Percentiles rank a stretch among this genome's conserved stretches.
Evolutionary conservation across 1,140 invertebrate species (phyloP).

Genomic region (Phymorhynchus buccinoides): DNA sequence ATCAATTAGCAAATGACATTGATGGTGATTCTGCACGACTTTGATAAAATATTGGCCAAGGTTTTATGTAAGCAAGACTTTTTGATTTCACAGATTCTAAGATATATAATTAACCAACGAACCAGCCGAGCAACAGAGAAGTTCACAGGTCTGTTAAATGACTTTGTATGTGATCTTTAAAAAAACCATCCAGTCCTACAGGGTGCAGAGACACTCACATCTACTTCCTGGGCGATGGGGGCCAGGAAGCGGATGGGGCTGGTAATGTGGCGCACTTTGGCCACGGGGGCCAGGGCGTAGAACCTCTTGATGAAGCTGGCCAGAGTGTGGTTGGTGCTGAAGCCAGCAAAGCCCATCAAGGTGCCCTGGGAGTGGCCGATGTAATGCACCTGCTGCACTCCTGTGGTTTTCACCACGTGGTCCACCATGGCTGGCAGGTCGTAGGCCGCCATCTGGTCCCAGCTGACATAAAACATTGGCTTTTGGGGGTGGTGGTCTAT

Average conservation of each 20-base stretch:
- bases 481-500: too few species aligned
- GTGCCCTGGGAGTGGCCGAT: slow-evolving; percentile 83
- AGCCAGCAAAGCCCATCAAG: slow-evolving; percentile 72
- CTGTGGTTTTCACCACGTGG: slow-evolving; percentile 77
- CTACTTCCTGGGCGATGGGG: slow-evolving; percentile 68
- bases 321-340: slow-evolving; percentile 62
- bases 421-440: slow-evolving; percentile 83
- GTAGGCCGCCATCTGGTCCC: slow-evolving; percentile 84
- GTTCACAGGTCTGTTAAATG: too few species aligned
- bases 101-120: too few species aligned
- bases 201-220: slow-evolving; percentile 59
- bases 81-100: too few species aligned
- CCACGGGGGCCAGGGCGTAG: slow-evolving; percentile 84
- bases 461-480: slow-evolving; percentile 74
- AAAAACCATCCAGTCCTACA: too few species aligned
- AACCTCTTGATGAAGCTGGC: slow-evolving; percentile 66
- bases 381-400: slow-evolving; percentile 78
- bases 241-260: slow-evolving; percentile 77
- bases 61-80: too few species aligned
- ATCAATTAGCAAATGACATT: too few species aligned
- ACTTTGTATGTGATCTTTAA: too few species aligned
- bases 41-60: too few species aligned
- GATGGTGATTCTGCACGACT: too few species aligned
- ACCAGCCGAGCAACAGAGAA: too few species aligned
- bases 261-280: slow-evolving; percentile 81